These are phyloP conservation scores for Anolis apletophallus DNA, from an alignment of 2,797 vertebrate species.

Conservation along the genomic window DNA sequence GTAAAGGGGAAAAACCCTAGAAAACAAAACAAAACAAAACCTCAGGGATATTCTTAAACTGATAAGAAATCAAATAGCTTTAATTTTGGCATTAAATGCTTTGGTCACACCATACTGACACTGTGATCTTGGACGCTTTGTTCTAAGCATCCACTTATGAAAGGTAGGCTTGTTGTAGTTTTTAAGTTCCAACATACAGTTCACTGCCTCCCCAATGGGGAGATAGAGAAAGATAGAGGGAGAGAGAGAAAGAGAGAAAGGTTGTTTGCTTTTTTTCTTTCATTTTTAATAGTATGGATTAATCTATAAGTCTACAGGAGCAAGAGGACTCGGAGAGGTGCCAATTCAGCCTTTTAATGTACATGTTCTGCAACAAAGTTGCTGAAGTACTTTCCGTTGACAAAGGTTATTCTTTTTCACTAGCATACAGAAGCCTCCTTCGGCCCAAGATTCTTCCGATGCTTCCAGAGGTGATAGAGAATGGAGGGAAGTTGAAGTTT, in stretches of 20 bases:
- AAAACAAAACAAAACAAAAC: constrained; percentile 70
- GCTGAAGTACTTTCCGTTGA: constrained; percentile 98
- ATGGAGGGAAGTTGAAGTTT: constrained; percentile 80
- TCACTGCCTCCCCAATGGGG: constrained; percentile 83
- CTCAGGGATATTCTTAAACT: constrained; percentile 72
- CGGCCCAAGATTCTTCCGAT: constrained; percentile 99
- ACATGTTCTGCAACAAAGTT: constrained; percentile 99
- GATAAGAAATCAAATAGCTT: constrained; percentile 85
- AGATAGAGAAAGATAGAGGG: constrained; percentile 67
- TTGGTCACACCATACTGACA: constrained; percentile 99
- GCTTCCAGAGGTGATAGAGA: constrained; percentile 88
- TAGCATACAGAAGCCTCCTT: constrained; percentile 99
- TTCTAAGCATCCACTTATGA: constrained; percentile 89
- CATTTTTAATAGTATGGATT: constrained; percentile 75
- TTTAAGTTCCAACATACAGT: constrained; percentile 93
- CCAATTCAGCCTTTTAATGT: constrained; percentile 95
- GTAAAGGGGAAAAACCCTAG: constrained; percentile 42
- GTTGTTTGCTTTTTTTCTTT: constrained; percentile 75
- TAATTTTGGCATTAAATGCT: constrained; percentile 99
- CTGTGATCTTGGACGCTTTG: constrained; percentile 85
- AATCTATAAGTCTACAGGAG: constrained; percentile 88
- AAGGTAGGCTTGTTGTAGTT: constrained; percentile 99
- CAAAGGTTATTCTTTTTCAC: constrained; percentile 99
- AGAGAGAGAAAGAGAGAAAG: constrained; percentile 4
- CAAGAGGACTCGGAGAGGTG: constrained; percentile 74